Conservation (phyloP, 2,113 vertebrate species). For the Tinamus guttatus region DNA sequence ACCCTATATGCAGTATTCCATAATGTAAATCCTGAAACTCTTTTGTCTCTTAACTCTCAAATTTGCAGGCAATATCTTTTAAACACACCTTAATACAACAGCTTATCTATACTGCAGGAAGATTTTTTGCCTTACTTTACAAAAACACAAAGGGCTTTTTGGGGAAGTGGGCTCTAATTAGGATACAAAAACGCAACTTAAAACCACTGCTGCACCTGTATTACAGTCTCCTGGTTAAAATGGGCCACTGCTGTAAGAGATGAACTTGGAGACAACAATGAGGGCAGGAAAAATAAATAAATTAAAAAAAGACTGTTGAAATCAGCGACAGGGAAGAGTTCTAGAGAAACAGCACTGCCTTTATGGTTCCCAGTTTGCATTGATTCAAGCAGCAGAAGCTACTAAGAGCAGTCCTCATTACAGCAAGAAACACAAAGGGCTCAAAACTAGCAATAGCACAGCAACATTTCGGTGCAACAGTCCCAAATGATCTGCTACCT, state of each 20-base stretch:
- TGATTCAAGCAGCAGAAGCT: slow-evolving; percentile 39
- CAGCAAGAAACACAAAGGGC: slow-evolving; percentile 42
- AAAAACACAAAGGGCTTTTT: neutral
- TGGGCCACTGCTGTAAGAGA: neutral
- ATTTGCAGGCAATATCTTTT: slow-evolving; percentile 14
- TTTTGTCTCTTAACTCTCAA: slow-evolving; percentile 41
- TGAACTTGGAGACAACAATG: slow-evolving; percentile 14
- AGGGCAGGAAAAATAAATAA: neutral
- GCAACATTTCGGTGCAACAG: slow-evolving; percentile 17
- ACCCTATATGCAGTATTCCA: neutral
- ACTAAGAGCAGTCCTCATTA: slow-evolving; percentile 35
- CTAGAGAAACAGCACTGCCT: slow-evolving; percentile 6
- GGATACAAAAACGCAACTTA: neutral
- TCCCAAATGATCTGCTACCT: neutral
- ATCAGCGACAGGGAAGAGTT: neutral
- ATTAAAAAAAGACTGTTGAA: slow-evolving; percentile 14
- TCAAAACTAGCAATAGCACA: slow-evolving; percentile 36
- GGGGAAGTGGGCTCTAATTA: neutral
- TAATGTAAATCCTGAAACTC: slow-evolving; percentile 30
- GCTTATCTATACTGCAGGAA: neutral
- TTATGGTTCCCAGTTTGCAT: slow-evolving; percentile 45
- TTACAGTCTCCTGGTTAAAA: slow-evolving; percentile 13
- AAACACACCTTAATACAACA: slow-evolving; percentile 14
- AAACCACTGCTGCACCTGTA: neutral
- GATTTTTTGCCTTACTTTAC: neutral